Conservation (phyloP, 2,113 vertebrate species). For the Campylorhamphus procurvoides region DNA sequence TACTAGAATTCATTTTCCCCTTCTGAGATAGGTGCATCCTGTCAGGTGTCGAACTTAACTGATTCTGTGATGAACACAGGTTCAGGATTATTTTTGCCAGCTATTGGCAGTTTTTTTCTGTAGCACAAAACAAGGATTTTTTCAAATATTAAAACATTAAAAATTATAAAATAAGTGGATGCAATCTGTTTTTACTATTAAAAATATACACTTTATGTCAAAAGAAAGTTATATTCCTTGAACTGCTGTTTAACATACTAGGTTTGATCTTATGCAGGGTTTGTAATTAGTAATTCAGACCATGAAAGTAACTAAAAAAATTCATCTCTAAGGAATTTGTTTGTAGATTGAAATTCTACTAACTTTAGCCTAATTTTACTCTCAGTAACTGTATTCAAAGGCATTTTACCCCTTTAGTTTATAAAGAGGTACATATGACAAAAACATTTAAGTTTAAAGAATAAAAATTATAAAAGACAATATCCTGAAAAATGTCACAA, state of each 20-base stretch:
- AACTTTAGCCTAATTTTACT: background rate
- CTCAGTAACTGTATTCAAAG: background rate
- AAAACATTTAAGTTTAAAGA: background rate
- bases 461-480: background rate
- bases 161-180: background rate
- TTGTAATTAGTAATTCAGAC: background rate
- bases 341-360: background rate
- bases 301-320: background rate
- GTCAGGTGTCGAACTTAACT: too few relatives aligned
- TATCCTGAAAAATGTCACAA: background rate
- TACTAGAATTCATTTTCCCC: too few relatives aligned
- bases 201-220: background rate
- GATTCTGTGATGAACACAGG: background rate
- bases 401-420: background rate
- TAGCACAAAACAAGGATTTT: background rate
- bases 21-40: too few relatives aligned
- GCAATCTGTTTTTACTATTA: background rate
- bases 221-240: background rate
- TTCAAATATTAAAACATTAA: background rate
- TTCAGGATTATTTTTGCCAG: background rate
- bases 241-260: background rate
- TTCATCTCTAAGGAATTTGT: background rate
- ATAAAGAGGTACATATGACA: background rate
- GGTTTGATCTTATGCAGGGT: background rate
- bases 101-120: background rate